Evolutionary conservation across 2,888 invertebrate genomes (phyloP), one percentile per base, ranked within the genome.

Genomic region (Thecophora atra): DNA sequence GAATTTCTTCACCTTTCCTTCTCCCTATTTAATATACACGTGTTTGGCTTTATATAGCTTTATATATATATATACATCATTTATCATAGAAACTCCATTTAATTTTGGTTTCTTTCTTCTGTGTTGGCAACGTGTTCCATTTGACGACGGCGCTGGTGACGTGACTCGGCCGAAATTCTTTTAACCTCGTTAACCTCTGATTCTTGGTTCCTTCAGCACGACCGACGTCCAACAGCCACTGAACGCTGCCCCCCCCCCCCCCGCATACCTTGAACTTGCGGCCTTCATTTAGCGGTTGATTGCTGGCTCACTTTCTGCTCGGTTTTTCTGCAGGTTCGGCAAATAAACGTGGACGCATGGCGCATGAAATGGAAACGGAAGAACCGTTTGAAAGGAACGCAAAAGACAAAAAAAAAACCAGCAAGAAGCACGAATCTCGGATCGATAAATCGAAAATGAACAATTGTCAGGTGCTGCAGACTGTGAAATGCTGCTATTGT

Each of bases 261-360:
- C 15, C 44, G 8, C 62, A 70, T 51, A 63, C 70, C 63, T 70
- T 70, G 70, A 70, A 70, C 70, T 70, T 70, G 70, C 62, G 63
- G 37, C 24, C 44, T 56, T n/a, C 24, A 28, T 58, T n/a, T 58
- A 58, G 51, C 28, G 42, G 52, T 51, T 47, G 42, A 19, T 63
- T 42, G 37, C 13, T 42, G 37, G 30, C 21, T 60, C 17, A 47
- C n/a, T 60, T 60, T 60, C 28, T 17, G 8, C 24, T 64, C 21
- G 37, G 42, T 7, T 63, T 37, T 42, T 3, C 15, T 26, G n/a
- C n/a, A 62, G 62, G 19, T 62, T 13, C n/a, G 37, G n/a, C 19
- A 19, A 30, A 62, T 62, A 62, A 30, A 26, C 7, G 7, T 24
- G 26, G 17, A 58, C 2, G n/a, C n/a, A n/a, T n/a, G n/a, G 11